Percentiles rank a stretch among this genome's conserved stretches.
phyloP scores from a whole-genome alignment of 2,113 vertebrate genomes.

The Plotosus lineatus region DNA sequence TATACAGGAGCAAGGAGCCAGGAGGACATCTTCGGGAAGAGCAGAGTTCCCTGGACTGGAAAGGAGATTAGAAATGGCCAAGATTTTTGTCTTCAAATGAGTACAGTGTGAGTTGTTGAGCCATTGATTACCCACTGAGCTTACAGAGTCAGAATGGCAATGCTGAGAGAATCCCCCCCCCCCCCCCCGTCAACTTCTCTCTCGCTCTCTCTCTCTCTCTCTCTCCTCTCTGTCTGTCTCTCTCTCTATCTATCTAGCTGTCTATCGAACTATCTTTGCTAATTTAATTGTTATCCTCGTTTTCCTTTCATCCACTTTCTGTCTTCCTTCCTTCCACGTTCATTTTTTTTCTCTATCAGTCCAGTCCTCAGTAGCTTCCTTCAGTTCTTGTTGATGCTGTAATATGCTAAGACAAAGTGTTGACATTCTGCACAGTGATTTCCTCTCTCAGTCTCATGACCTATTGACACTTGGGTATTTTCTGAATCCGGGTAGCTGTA shows the following conservation, averaged over 20 bases:
- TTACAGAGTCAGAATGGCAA: conserved; percentile 48
- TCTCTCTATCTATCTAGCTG: neutral
- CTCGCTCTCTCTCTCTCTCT: conserved; percentile 18
- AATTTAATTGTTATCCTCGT: too few species aligned
- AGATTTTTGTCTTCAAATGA: conserved; percentile 44
- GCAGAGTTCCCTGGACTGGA: conserved; percentile 34
- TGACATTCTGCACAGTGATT: conserved; percentile 38
- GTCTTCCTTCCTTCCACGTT: conserved; percentile 21
- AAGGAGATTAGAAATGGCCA: conserved; percentile 37
- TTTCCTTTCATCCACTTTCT: neutral
- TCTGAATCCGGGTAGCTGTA: conserved; percentile 22
- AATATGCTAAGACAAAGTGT: conserved; percentile 18
- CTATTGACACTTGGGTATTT: conserved; percentile 23
- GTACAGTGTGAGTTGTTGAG: conserved; percentile 48
- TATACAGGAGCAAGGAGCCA: conserved; percentile 43
- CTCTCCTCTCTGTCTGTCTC: neutral
- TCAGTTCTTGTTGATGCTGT: conserved; percentile 20
- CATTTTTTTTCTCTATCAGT: conserved; percentile 2
- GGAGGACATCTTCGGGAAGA: conserved; percentile 45
- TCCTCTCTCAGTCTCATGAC: conserved; percentile 34
- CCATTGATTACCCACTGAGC: conserved; percentile 55
- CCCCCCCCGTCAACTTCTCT: conserved; percentile 7
- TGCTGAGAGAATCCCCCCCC: conserved; percentile 45
- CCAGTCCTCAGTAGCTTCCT: neutral
- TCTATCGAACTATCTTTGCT: neutral